Percentiles rank a stretch among this genome's conserved stretches.
Evolutionary conservation across 2,888 invertebrate genomes (phyloP).

Genomic region (Papilio elwesi): DNA sequence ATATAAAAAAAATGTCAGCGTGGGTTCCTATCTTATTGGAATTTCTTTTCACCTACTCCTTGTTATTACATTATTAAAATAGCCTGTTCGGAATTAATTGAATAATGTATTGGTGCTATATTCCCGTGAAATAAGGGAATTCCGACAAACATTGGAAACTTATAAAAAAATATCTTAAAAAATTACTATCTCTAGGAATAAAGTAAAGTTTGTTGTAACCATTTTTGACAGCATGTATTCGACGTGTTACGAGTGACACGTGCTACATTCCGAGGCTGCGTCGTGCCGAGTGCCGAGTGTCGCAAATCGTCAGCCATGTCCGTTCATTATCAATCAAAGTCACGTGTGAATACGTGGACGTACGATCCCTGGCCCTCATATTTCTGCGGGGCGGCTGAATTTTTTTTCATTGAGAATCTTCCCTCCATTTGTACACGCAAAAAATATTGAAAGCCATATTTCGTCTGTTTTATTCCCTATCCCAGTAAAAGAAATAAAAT

Average conservation of each 20-base stretch:
- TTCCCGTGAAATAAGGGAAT: no score
- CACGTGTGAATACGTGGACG: slow-evolving; percentile 33
- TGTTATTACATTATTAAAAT: neutral
- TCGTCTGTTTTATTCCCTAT: neutral
- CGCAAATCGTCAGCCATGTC: slow-evolving; percentile 19
- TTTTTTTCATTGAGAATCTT: slow-evolving; percentile 16
- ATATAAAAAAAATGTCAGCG: no score
- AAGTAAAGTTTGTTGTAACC: slow-evolving; percentile 6
- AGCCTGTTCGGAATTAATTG: neutral
- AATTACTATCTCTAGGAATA: neutral
- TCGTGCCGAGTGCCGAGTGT: slow-evolving; percentile 17
- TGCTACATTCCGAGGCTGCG: neutral
- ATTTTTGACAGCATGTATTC: neutral
- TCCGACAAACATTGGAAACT: no score
- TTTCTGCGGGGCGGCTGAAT: neutral
- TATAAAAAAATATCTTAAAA: no score
- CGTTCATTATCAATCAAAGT: slow-evolving; percentile 38
- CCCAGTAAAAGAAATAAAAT: neutral
- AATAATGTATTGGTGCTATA: no score
- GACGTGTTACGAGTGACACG: neutral
- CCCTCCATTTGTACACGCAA: neutral
- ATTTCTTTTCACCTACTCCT: neutral
- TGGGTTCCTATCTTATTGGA: neutral
- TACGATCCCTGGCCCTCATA: neutral
- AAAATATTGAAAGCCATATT: slow-evolving; percentile 17